Percentiles rank a stretch among this genome's conserved stretches.
phyloP scores from a whole-genome alignment of 2,797 vertebrate genomes.

The Hypotaenidia philippensis region DNA sequence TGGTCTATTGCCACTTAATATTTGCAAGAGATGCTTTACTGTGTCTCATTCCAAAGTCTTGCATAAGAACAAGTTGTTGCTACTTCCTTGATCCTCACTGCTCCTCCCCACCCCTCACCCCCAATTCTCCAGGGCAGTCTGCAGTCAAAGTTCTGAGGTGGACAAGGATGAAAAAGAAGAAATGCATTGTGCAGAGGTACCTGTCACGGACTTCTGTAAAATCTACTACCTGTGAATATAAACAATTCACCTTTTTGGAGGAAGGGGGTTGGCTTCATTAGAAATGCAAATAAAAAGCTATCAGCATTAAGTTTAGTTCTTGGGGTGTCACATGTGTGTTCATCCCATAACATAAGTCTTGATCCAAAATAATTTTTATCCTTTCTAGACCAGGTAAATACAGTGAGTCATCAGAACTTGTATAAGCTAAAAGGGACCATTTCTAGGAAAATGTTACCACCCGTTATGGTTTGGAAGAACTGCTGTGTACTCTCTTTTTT shows the following conservation, averaged over 20 bases:
- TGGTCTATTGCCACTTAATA: not conserved
- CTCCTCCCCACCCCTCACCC: too few relatives aligned
- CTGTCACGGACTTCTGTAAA: not conserved
- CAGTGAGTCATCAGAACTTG: not conserved
- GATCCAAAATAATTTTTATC: not conserved
- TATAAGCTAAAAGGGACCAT: not conserved
- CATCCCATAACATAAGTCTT: not conserved
- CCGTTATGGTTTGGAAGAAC: not conserved
- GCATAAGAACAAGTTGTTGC: not conserved
- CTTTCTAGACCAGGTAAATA: not conserved
- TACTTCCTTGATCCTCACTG: not conserved
- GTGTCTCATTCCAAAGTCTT: not conserved
- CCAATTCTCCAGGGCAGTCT: not conserved
- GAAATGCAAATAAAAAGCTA: not conserved
- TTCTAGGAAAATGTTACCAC: not conserved
- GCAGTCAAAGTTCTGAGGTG: not conserved
- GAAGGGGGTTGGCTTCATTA: not conserved
- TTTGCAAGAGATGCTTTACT: not conserved
- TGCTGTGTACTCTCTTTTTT: not conserved
- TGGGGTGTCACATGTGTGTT: not conserved
- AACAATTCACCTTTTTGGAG: not conserved
- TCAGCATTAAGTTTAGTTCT: not conserved
- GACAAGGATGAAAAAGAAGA: not conserved
- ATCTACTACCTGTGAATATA: not conserved
- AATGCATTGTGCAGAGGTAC: not conserved